A percentile compares a stretch with the other conserved stretches of the same genome.
These are phyloP conservation scores for Hydroisotoma schaefferi DNA, from an alignment of 2,888 invertebrate species.

Conservation along the genomic window DNA sequence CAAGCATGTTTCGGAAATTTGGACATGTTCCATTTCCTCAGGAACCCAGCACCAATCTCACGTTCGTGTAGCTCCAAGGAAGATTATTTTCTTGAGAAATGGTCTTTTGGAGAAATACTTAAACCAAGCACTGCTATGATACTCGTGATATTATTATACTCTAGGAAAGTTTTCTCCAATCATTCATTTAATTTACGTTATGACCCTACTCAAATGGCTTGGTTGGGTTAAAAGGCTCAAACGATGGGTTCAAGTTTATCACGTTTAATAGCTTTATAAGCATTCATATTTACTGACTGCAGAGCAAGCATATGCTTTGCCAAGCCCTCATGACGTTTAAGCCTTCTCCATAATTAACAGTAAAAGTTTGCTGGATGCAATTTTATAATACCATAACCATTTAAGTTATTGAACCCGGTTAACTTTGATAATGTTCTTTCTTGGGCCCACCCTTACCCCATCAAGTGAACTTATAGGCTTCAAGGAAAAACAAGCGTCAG, in stretches of 20 bases:
- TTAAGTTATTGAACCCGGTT: slow-evolving; percentile 15
- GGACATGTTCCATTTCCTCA: slow-evolving; percentile 13
- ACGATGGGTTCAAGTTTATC: slow-evolving; percentile 7
- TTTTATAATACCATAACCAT: slow-evolving; percentile 18
- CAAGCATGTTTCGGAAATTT: slow-evolving; percentile 11
- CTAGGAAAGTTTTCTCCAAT: slow-evolving; percentile 1
- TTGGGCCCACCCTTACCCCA: neutral
- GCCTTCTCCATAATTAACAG: slow-evolving; percentile 13
- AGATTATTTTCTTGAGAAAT: neutral
- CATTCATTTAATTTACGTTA: slow-evolving; percentile 14
- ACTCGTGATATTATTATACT: too few species aligned
- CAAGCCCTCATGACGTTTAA: neutral
- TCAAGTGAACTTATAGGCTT: too few species aligned
- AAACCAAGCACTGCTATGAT: too few species aligned
- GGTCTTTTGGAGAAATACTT: too few species aligned
- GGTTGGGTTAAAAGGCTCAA: neutral
- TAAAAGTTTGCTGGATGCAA: slow-evolving; percentile 16
- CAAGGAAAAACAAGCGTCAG: too few species aligned
- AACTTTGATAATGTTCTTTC: slow-evolving; percentile 1
- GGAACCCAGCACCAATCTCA: neutral
- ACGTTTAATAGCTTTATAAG: slow-evolving; percentile 16
- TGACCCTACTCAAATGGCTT: slow-evolving; percentile 6
- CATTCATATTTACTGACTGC: slow-evolving; percentile 14
- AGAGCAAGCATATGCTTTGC: slow-evolving; percentile 6
- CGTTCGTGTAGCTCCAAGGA: neutral